Base-by-base conservation (phyloP, 2,888 invertebrate genomes). In the Lymantria monacha region DNA sequence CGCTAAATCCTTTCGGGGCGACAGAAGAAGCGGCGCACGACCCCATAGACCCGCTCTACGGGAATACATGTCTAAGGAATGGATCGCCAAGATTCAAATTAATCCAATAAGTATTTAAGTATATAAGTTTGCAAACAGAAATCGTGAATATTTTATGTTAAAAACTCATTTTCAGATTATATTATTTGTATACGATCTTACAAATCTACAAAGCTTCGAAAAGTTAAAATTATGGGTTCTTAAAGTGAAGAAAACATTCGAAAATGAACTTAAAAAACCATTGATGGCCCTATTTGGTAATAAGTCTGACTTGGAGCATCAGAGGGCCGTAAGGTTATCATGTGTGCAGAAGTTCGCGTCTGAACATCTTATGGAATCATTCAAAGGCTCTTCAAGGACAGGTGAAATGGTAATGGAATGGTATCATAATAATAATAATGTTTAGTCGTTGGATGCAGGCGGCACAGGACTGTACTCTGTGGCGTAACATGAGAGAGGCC, bases 121-220 rank as follows among this genome's bases (percentile, higher is more conserved):
- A 33, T 8, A 9, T 33, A 33, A 10, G 9, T 33, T 33, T 1
- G 9, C 33, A 30, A 30, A 30, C 9, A 33, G 10, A 33, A 3
- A 22, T 22, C 22, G 33, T 33, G 7, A 33, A 33, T 33, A 33
- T 10, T 10, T 33, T 33, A 33, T 33, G 33, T 33, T 8, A 33
- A 10, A 5, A 33, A 22, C 5, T 22, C 22, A 33, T 41, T 67
- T 93, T 64, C 80, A 95, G 96, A 93, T 96, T 47, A 93, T 97
- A 48, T 79, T 97, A 48, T 88, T 97, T 59, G 95, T 97, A 0
- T 97, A 97, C 77, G 97, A 97, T 76, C 93, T 97, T 48, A 96
- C 97, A 31, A 96, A 95, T 76, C 89, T 93, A 44, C 92, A 93
- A 63, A 97, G 96, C 78, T 97, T 97, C 80, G 96, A 96, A 51